phyloP scores from a whole-genome alignment of 2,797 vertebrate genomes.

The Microhierax caerulescens region DNA sequence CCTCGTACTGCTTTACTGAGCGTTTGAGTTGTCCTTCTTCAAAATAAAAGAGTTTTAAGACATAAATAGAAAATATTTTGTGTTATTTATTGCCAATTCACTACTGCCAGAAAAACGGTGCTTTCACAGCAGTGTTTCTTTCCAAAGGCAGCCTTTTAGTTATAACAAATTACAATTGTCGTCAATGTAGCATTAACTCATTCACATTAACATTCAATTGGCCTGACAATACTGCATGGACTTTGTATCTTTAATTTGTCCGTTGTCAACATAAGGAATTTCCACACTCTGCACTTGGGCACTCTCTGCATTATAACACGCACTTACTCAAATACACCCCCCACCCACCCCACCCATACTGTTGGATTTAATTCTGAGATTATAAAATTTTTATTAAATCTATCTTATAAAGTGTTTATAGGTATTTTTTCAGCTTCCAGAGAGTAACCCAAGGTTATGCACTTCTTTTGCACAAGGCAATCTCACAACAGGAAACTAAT shows the following conservation, averaged over 20 bases:
- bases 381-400: constrained; percentile 9
- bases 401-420: background rate
- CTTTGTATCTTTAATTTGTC: background rate
- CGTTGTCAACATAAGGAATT: background rate
- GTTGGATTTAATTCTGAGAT: background rate
- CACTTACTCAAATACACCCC: background rate
- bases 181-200: background rate
- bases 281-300: background rate
- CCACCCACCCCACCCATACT: background rate
- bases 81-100: background rate
- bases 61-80: background rate
- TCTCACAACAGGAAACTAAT: constrained; percentile 67
- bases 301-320: background rate
- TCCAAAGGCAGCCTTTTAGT: background rate
- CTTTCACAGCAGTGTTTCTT: background rate
- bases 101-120: background rate
- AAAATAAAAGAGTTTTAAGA: background rate
- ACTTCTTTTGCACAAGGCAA: constrained; percentile 31
- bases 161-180: background rate
- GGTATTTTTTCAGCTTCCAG: constrained; percentile 30
- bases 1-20: background rate
- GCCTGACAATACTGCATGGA: background rate
- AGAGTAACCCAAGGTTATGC: constrained; percentile 25
- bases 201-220: background rate
- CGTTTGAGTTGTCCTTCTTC: background rate